phyloP scores from a whole-genome alignment of 2,113 vertebrate genomes.

The Psettodes erumei region DNA sequence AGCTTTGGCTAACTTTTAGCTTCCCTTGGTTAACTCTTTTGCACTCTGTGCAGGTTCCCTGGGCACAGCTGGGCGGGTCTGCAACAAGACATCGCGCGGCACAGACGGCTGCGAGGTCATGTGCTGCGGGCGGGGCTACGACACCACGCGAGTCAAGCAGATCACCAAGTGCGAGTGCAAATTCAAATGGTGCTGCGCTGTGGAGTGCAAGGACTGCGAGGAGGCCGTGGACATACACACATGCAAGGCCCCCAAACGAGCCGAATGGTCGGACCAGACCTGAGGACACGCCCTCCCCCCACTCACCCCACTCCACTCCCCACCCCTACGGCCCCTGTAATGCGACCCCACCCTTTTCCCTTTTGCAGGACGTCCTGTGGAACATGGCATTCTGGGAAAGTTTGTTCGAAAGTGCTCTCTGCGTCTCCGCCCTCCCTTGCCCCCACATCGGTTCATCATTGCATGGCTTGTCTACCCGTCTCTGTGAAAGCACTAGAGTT shows the following conservation, averaged over 20 bases:
- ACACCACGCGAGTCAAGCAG: conserved; percentile 92
- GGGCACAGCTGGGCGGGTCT: conserved; percentile 93
- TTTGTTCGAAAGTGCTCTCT: conserved; percentile 80
- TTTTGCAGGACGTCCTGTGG: conserved; percentile 78
- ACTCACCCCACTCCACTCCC: conserved; percentile 57
- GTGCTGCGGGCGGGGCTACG: conserved; percentile 98
- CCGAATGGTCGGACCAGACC: conserved; percentile 95
- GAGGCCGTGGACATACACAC: conserved; percentile 96
- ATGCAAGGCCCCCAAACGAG: conserved; percentile 95
- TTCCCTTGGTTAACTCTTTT: conserved; percentile 10
- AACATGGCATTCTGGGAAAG: conserved; percentile 85
- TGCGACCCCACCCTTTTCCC: conserved; percentile 58
- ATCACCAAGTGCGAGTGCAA: conserved; percentile 96
- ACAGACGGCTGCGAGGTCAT: conserved; percentile 98
- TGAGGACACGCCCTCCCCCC: conserved; percentile 79
- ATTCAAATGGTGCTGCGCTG: conserved; percentile 96
- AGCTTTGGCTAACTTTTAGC: not conserved
- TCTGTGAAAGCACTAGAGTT: conserved; percentile 87
- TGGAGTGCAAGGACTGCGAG: conserved; percentile 96
- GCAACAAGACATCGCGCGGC: conserved; percentile 91
- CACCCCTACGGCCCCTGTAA: conserved; percentile 76
- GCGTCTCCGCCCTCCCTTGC: conserved; percentile 61
- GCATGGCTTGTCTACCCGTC: conserved; percentile 91
- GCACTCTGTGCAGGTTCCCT: conserved; percentile 87
- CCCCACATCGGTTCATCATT: conserved; percentile 74